Base-by-base conservation (phyloP, 1,140 invertebrate genomes). In the Mya arenaria region DNA sequence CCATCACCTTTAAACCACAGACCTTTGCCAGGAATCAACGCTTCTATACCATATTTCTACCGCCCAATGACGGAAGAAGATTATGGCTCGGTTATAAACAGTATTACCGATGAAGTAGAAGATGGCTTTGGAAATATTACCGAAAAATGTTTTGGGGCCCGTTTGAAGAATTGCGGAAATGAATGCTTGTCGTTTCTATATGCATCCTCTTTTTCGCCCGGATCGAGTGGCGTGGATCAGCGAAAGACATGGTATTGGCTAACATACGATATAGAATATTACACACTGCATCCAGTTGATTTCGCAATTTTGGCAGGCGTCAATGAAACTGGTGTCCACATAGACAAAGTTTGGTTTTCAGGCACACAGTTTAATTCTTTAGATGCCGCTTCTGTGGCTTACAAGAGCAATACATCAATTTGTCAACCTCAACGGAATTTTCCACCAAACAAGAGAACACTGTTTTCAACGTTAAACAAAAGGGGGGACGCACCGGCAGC, bases 311-410 rank as follows among this genome's bases (percentile, higher is more conserved):
- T 86, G 25, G 62, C 84, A 6, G 84, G 87, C 63, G 58, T 85
- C 13, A 63, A 88, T 36, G 28, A 75, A 2, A 55, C 44, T 4
- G 36, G 62, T 4, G 86, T 81, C 60, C 56, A 66, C 25, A 63
- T 90, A 15, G 83, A 85, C 5, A 79, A 74, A 15, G 73, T 89
- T 44, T 87, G 81, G 86, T 89, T 85, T 75, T 63, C 73, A n/a
- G 71, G 83, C 36, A 71, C 84, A 52, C 36, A 78, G 56, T 90
- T 81, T 60, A 52, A 58, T 19, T 62, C 74, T 0, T 41, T 78
- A n/a, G 30, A 82, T 4, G 83, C 83, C 5, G 71, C 86, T 15
- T 30, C 84, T 0, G 60, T 48, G 10, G 52, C 72, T 30, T 86
- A 80, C 48, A 36, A 75, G 30, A 69, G 66, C n/a, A 75, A 63